A percentile compares a stretch with the other conserved stretches of the same genome.
These are phyloP conservation scores for Theretra japonica DNA, from an alignment of 2,888 invertebrate species.

Conservation along the genomic window DNA sequence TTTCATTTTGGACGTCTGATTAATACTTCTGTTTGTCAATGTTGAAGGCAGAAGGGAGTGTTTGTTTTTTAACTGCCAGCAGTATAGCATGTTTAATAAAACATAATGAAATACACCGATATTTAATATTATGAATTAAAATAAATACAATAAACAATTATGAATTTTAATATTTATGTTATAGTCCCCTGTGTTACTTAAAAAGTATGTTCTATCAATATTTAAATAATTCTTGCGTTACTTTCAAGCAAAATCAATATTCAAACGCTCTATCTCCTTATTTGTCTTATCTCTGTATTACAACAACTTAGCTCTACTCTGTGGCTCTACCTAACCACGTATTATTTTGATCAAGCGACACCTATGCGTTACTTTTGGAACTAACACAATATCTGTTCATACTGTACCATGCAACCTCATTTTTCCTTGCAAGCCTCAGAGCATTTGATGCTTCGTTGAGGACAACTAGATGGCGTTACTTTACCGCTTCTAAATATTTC, in stretches of 20 bases:
- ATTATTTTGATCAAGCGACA: neutral
- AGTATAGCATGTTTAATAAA: neutral
- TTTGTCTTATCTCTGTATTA: too few relatives aligned
- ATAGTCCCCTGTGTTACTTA: too few relatives aligned
- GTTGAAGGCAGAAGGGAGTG: neutral
- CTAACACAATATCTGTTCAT: neutral
- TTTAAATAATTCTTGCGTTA: too few relatives aligned
- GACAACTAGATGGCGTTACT: neutral
- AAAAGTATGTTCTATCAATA: too few relatives aligned
- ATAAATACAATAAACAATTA: too few relatives aligned
- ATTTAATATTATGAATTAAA: too few relatives aligned
- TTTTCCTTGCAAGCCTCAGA: conserved; percentile 6
- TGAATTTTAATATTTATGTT: too few relatives aligned
- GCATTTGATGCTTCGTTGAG: neutral
- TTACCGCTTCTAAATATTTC: neutral
- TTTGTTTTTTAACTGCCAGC: neutral
- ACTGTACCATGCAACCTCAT: neutral
- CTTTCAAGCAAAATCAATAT: neutral
- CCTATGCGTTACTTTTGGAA: neutral
- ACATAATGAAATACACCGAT: too few relatives aligned
- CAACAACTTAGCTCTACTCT: too few relatives aligned
- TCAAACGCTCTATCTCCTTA: neutral
- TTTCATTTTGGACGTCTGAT: conserved; percentile 17
- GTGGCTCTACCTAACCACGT: neutral
- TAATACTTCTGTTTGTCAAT: neutral